A percentile compares a stretch with the other conserved stretches of the same genome.
These are phyloP conservation scores for Rousettus madagascariensis DNA, from an alignment of 2,797 vertebrate species.

Conservation along the genomic window DNA sequence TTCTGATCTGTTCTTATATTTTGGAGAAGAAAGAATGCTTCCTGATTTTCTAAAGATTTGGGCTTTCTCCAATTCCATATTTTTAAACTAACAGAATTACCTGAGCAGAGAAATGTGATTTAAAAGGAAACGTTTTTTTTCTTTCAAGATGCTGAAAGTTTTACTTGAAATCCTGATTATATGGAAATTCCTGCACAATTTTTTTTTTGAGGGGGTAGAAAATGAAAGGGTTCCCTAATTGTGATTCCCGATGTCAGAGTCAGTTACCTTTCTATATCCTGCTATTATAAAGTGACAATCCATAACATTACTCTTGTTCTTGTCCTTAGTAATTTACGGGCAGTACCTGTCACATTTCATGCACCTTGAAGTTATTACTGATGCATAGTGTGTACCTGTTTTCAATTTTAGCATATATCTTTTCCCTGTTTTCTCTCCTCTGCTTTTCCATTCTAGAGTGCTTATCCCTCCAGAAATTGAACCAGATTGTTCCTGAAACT, in stretches of 20 bases:
- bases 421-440: neutral
- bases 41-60: neutral
- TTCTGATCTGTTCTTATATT: neutral
- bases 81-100: neutral
- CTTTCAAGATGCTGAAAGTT: neutral
- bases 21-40: slow-evolving; percentile 19
- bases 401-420: neutral
- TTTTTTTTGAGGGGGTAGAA: neutral
- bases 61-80: neutral
- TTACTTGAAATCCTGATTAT: neutral
- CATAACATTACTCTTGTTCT: neutral
- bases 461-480: neutral
- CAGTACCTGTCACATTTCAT: neutral
- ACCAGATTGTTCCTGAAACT: neutral
- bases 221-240: neutral
- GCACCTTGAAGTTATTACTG: neutral
- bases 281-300: neutral
- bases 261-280: neutral
- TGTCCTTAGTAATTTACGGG: neutral
- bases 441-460: neutral
- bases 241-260: slow-evolving; percentile 14
- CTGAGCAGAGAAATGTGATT: neutral
- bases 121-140: slow-evolving; percentile 2
- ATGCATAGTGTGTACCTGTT: neutral
- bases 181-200: neutral